phyloP scores from a whole-genome alignment of 2,888 invertebrate genomes.

The Amiota mariae region DNA sequence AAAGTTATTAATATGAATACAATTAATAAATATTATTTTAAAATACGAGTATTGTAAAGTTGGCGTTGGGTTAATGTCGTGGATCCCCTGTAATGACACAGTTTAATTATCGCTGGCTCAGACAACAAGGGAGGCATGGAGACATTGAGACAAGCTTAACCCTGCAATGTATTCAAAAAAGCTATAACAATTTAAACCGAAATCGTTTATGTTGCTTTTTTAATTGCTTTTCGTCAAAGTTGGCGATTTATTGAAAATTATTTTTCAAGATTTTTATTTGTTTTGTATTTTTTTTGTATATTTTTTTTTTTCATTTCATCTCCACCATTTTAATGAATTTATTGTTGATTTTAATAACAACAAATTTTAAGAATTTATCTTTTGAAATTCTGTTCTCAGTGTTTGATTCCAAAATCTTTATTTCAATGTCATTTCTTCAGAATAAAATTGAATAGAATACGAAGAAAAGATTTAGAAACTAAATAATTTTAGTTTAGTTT shows the following conservation, averaged over 20 bases:
- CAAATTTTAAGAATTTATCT: no score
- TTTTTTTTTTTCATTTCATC: background rate
- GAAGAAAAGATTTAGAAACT: background rate
- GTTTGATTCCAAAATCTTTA: background rate
- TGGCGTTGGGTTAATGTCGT: no score
- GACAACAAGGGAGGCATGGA: no score
- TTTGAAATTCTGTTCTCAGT: background rate
- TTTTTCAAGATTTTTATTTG: background rate
- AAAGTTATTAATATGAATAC: no score
- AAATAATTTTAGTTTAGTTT: background rate
- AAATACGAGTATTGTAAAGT: no score
- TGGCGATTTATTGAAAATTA: background rate
- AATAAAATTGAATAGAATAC: background rate
- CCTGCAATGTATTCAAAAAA: background rate
- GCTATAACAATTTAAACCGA: slow-evolving; percentile 38
- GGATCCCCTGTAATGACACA: no score
- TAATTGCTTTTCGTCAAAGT: slow-evolving; percentile 59
- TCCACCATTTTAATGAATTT: background rate
- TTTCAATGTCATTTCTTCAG: no score
- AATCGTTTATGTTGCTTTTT: no score
- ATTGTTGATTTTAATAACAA: no score
- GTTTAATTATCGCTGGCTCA: no score
- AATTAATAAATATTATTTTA: no score
- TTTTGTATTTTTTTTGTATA: background rate
- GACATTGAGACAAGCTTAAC: no score